Conservation (phyloP, 2,888 invertebrate species). For the Lucinisca nassula region DNA sequence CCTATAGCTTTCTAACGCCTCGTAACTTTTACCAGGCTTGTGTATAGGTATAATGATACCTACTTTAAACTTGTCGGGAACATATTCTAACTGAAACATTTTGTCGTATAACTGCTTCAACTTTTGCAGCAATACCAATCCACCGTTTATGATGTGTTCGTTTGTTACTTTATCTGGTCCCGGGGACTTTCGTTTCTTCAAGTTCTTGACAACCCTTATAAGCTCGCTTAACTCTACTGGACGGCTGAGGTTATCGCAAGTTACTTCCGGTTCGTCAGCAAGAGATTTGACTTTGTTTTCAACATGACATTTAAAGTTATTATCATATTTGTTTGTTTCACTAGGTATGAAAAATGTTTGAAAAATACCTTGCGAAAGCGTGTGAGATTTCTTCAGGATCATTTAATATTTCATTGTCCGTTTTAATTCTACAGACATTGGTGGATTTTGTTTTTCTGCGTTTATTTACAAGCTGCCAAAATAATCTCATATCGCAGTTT, state of each 20-base stretch:
- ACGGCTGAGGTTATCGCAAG: neutral
- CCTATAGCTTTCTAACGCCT: constrained; percentile 14
- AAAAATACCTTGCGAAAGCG: neutral
- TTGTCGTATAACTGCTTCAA: neutral
- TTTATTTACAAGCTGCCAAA: neutral
- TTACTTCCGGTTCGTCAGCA: neutral
- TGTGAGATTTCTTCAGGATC: neutral
- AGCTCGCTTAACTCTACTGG: neutral
- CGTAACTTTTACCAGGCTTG: constrained; percentile 18
- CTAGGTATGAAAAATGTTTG: neutral
- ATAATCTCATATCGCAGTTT: neutral
- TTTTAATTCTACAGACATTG: neutral
- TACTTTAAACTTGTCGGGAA: constrained; percentile 16
- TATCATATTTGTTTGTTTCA: neutral
- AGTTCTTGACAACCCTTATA: neutral
- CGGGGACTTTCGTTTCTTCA: neutral
- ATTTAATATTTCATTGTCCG: neutral
- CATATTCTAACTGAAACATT: neutral
- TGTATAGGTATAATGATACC: constrained; percentile 26
- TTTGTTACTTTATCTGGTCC: neutral
- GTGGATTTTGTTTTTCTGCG: neutral
- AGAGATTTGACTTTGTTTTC: neutral
- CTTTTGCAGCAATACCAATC: neutral
- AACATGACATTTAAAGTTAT: neutral
- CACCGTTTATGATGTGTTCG: constrained; percentile 20